Conservation (phyloP, 2,113 vertebrate genomes). For the Pituophis catenifer region DNA sequence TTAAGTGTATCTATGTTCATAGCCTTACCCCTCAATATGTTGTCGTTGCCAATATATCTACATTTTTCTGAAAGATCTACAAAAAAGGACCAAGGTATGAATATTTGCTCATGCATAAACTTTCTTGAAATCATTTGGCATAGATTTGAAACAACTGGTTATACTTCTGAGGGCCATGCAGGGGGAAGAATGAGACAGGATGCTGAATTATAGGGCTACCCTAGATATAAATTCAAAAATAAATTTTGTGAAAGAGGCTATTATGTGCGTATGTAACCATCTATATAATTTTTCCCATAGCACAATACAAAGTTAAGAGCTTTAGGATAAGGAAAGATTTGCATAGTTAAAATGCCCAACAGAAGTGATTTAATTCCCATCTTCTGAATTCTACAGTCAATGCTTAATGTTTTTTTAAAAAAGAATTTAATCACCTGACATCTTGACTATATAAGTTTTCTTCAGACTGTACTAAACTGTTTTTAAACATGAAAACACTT, state of each 20-base stretch:
- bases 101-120: background rate
- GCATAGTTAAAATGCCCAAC: background rate
- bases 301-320: background rate
- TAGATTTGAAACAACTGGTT: background rate
- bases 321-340: background rate
- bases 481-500: background rate
- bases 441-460: background rate
- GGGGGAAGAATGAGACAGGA: background rate
- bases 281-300: background rate
- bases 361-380: background rate
- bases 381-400: background rate
- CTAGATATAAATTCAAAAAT: background rate
- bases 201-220: background rate
- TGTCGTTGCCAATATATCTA: background rate
- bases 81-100: background rate
- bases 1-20: background rate
- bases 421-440: background rate
- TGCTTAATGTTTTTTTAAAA: background rate
- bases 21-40: background rate
- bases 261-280: background rate
- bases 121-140: background rate
- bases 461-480: background rate
- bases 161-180: background rate
- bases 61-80: background rate
- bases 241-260: background rate